These are phyloP conservation scores for Synchiropus splendidus DNA, from an alignment of 2,113 vertebrate genomes.

Conservation along the genomic window DNA sequence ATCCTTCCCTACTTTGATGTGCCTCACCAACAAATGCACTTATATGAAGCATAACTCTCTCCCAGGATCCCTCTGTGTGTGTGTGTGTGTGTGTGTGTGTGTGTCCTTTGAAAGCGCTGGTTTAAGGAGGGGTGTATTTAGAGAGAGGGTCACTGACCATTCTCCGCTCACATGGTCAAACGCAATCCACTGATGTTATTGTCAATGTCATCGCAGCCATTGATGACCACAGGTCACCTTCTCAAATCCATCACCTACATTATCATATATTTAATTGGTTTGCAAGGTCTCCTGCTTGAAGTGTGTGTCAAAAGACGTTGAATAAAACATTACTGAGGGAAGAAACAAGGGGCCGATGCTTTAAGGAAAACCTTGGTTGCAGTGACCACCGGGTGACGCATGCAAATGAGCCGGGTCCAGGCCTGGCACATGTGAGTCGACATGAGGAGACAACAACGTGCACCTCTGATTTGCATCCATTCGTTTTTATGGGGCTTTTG, in stretches of 20 bases:
- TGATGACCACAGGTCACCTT: conserved; percentile 40
- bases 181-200: conserved; percentile 9
- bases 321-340: conserved; percentile 56
- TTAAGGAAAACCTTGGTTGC: conserved; percentile 31
- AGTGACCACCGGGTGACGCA: conserved; percentile 35
- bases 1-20: conserved; percentile 66
- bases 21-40: conserved; percentile 66
- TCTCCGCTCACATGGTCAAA: conserved; percentile 11
- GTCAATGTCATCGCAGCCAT: conserved; percentile 11
- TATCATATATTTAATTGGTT: conserved; percentile 60
- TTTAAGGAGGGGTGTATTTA: conserved; percentile 8
- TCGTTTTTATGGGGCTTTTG: no score
- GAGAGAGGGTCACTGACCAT: conserved; percentile 46
- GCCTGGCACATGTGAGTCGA: conserved; percentile 18
- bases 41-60: conserved; percentile 59
- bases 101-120: no score
- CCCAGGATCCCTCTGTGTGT: conserved; percentile 38
- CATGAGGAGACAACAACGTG: no score
- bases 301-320: conserved; percentile 47
- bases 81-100: no score
- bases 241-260: conserved; percentile 32
- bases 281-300: conserved; percentile 35
- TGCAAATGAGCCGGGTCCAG: conserved; percentile 50
- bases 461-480: no score
- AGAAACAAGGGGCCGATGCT: conserved; percentile 39